Evolutionary conservation across 1,140 invertebrate genomes (phyloP).

Genomic region (Drosophila parabipectinata): DNA sequence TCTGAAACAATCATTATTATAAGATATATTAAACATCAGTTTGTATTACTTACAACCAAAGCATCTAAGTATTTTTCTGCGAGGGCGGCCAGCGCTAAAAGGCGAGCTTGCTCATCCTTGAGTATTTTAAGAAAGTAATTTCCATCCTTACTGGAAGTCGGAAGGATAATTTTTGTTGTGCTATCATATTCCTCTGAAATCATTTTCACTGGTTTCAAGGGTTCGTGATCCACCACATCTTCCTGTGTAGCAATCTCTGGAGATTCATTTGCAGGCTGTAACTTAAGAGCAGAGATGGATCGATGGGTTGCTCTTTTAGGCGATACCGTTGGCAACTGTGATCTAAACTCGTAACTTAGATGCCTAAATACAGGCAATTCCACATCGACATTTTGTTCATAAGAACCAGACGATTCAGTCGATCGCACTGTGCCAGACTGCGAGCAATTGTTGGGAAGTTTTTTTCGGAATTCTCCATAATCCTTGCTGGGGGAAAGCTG

Average conservation of each 20-base stretch:
- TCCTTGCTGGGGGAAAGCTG: constrained; percentile 78
- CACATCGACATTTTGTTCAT: constrained; percentile 36
- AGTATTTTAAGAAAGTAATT: constrained; percentile 91
- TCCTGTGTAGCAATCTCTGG: background rate
- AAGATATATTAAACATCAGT: background rate
- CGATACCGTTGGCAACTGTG: constrained; percentile 90
- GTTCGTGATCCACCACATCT: constrained; percentile 65
- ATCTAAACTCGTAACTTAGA: constrained; percentile 92
- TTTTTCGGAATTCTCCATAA: constrained; percentile 84
- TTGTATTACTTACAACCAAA: constrained; percentile 81
- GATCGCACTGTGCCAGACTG: constrained; percentile 39
- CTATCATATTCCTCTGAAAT: constrained; percentile 28
- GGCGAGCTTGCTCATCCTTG: constrained; percentile 88
- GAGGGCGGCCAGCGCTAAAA: constrained; percentile 88
- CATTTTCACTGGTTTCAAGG: constrained; percentile 9
- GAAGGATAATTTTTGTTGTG: constrained; percentile 21
- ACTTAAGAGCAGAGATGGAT: constrained; percentile 71
- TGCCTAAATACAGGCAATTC: constrained; percentile 91
- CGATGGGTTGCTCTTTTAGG: constrained; percentile 84
- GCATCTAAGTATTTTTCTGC: constrained; percentile 88
- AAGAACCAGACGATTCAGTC: constrained; percentile 4
- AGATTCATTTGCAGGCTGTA: constrained; percentile 4
- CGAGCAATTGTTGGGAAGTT: constrained; percentile 83
- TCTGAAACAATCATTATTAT: constrained; percentile 31
- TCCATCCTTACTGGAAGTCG: constrained; percentile 85